phyloP scores from a whole-genome alignment of 2,113 vertebrate genomes.

The Ornithorhynchus anatinus region DNA sequence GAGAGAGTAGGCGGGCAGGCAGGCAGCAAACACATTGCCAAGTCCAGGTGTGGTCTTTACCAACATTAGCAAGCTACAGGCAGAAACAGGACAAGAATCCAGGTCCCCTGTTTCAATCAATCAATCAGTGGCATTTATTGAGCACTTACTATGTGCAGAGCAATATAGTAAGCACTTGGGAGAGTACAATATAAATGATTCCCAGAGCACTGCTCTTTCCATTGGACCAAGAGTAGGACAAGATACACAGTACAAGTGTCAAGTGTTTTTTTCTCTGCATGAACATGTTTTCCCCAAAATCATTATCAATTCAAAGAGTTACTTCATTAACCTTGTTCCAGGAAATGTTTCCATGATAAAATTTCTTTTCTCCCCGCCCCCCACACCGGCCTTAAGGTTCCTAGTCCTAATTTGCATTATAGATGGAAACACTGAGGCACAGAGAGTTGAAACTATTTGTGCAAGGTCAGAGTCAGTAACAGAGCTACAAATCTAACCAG shows the following conservation, averaged over 20 bases:
- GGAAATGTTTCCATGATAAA: background rate
- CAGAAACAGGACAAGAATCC: too few relatives aligned
- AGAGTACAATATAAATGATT: too few relatives aligned
- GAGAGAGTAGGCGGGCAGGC: too few relatives aligned
- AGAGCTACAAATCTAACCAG: background rate
- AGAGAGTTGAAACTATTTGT: background rate
- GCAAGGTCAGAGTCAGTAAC: background rate
- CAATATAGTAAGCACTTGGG: too few relatives aligned
- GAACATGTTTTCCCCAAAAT: constrained; percentile 30
- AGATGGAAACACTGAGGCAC: background rate
- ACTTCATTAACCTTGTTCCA: constrained; percentile 23
- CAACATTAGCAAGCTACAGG: too few relatives aligned
- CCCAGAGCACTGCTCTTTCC: too few relatives aligned
- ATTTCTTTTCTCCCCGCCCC: background rate
- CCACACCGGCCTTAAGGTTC: background rate
- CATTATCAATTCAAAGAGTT: constrained; percentile 7
- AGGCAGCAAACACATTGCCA: too few relatives aligned
- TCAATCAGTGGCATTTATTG: too few relatives aligned
- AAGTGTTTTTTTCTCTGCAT: constrained; percentile 1
- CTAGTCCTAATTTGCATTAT: background rate
- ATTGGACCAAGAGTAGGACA: too few relatives aligned
- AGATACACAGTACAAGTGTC: background rate
- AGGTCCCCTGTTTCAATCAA: too few relatives aligned
- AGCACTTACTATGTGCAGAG: too few relatives aligned
- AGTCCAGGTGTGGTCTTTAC: too few relatives aligned